Evolutionary conservation across 2,888 invertebrate genomes (phyloP).

Genomic region (Parnassius mnemosyne): DNA sequence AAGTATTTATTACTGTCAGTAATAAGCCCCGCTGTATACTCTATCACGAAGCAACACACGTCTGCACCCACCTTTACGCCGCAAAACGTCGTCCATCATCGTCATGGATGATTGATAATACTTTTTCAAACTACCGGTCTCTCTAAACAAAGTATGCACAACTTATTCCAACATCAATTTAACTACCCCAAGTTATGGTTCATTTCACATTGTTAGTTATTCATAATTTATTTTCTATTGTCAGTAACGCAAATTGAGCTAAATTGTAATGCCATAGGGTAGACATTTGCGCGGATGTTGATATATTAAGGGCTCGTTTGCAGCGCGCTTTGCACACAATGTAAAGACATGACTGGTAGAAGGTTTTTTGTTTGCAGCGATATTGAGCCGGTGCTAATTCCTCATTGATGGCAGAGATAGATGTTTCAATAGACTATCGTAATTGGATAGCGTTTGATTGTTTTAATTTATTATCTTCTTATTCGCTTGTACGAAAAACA

Average conservation of each 20-base stretch:
- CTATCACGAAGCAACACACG: slow-evolving; percentile 29
- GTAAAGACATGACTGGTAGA: slow-evolving; percentile 49
- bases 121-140: slow-evolving; percentile 58
- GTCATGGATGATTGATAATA: slow-evolving; percentile 73
- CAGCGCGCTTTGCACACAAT: slow-evolving; percentile 61
- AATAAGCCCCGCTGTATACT: slow-evolving; percentile 34
- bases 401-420: slow-evolving; percentile 48
- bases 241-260: slow-evolving; percentile 28
- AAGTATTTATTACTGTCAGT: slow-evolving; percentile 30
- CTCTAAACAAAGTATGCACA: slow-evolving; percentile 36
- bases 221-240: slow-evolving; percentile 13
- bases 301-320: slow-evolving; percentile 49
- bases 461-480: slow-evolving; percentile 26
- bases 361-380: slow-evolving; percentile 58
- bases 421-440: slow-evolving; percentile 32
- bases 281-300: slow-evolving; percentile 31
- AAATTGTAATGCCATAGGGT: slow-evolving; percentile 31
- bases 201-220: slow-evolving; percentile 25
- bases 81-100: slow-evolving; percentile 55
- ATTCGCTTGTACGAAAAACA: neutral
- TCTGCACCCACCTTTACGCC: slow-evolving; percentile 40
- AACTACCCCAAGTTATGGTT: slow-evolving; percentile 22
- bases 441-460: slow-evolving; percentile 35
- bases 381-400: slow-evolving; percentile 54
- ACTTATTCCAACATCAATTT: slow-evolving; percentile 25